These are phyloP conservation scores for Mesocricetus auratus DNA, from an alignment of 2,113 vertebrate genomes.

Conservation along the genomic window DNA sequence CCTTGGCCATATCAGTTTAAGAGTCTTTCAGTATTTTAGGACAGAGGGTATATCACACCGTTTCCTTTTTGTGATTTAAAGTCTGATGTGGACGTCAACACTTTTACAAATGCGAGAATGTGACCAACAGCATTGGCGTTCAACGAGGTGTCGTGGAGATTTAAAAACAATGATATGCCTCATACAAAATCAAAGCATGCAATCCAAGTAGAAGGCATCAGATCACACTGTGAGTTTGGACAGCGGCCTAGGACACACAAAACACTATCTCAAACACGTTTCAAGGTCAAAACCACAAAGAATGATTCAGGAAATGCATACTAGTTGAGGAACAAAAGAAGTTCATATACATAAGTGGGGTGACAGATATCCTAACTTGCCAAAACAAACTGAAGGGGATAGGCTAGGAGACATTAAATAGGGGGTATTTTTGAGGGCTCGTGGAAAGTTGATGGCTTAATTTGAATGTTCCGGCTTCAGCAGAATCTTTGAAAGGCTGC, in stretches of 20 bases:
- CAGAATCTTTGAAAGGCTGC: background rate
- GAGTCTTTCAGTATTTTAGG: background rate
- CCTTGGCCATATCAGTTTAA: background rate
- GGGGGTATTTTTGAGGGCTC: background rate
- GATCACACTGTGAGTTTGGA: background rate
- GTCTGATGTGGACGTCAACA: background rate
- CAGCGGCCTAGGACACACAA: too few relatives aligned
- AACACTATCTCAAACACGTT: background rate
- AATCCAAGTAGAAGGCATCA: background rate
- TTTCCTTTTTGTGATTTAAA: background rate
- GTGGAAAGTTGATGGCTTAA: conserved; percentile 5
- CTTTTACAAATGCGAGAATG: conserved; percentile 31
- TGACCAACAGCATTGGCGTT: background rate
- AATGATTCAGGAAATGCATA: background rate
- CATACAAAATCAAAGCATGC: background rate
- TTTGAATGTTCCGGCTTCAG: background rate
- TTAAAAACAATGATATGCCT: background rate
- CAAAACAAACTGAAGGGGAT: background rate
- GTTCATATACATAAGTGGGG: background rate
- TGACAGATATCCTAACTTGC: background rate
- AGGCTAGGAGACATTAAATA: background rate
- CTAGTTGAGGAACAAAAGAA: background rate
- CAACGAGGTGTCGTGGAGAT: background rate
- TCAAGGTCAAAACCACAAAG: background rate
- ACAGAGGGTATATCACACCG: background rate